Conservation (phyloP, 2,797 vertebrate species). For the Sebastiscus tertius region DNA sequence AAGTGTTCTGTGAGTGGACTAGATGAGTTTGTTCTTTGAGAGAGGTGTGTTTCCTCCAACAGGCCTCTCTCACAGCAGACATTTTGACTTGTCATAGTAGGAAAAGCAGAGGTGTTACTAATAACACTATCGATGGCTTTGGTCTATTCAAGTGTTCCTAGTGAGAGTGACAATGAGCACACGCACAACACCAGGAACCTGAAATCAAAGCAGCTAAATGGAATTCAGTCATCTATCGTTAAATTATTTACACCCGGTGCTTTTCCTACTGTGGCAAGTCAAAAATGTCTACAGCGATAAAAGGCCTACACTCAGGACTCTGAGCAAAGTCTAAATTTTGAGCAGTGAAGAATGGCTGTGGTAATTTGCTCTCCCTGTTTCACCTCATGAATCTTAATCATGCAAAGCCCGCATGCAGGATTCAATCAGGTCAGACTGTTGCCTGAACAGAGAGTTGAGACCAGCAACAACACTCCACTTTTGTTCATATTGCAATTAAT, state of each 20-base stretch:
- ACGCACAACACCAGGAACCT: not conserved
- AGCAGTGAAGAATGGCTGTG: slow-evolving; percentile 3
- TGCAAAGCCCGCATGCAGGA: slow-evolving; percentile 5
- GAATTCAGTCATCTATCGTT: not conserved
- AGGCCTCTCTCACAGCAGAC: not conserved
- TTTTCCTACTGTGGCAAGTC: not conserved
- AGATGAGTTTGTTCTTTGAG: not conserved
- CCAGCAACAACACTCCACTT: not conserved
- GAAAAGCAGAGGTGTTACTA: not conserved
- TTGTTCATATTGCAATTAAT: not conserved
- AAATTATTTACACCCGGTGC: not conserved
- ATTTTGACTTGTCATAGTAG: not conserved
- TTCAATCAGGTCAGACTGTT: not conserved
- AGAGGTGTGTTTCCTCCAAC: not conserved
- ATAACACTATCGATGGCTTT: not conserved
- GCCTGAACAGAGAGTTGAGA: not conserved
- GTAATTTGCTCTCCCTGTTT: slow-evolving; percentile 31
- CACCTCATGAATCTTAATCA: slow-evolving; percentile 49
- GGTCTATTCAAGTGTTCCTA: no score
- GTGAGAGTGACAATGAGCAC: not conserved
- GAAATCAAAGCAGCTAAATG: not conserved
- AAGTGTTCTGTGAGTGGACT: not conserved
- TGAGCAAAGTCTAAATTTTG: not conserved
- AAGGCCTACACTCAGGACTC: not conserved
- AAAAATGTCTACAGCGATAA: not conserved